A percentile compares a stretch with the other conserved stretches of the same genome.
Evolutionary conservation across 1,140 invertebrate genomes (phyloP).

Genomic region (Tetramorium simillimum): DNA sequence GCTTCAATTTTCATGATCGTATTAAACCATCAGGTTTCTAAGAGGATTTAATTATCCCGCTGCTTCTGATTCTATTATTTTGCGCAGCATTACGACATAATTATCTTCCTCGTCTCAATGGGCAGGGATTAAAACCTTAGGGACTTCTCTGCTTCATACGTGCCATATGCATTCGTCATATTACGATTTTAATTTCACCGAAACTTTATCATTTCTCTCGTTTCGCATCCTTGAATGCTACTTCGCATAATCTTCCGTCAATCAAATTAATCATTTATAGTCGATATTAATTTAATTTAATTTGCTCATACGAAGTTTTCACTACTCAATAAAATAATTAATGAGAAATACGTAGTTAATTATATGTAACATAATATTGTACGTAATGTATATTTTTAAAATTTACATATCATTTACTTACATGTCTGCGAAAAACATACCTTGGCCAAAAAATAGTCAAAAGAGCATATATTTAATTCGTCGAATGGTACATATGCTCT

Average conservation of each 20-base stretch:
- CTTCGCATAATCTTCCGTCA: slow-evolving; percentile 39
- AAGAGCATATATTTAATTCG: too few species aligned
- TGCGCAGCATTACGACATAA: slow-evolving; percentile 63
- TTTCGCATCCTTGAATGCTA: slow-evolving; percentile 50
- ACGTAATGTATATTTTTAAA: background rate
- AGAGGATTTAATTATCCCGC: slow-evolving; percentile 66
- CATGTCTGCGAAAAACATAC: background rate
- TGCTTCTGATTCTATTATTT: slow-evolving; percentile 71
- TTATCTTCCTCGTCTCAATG: slow-evolving; percentile 65
- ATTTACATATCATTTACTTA: background rate
- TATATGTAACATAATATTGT: background rate
- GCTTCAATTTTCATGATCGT: slow-evolving; percentile 25
- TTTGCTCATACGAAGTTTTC: background rate
- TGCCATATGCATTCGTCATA: slow-evolving; percentile 13
- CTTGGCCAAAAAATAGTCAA: too few species aligned
- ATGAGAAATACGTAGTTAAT: background rate
- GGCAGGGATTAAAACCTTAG: slow-evolving; percentile 66
- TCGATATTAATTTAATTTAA: slow-evolving; percentile 31
- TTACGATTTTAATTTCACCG: slow-evolving; percentile 62
- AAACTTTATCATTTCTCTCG: slow-evolving; percentile 45
- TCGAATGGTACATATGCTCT: too few species aligned
- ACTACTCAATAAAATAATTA: background rate
- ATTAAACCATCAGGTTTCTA: slow-evolving; percentile 41
- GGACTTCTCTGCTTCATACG: background rate
- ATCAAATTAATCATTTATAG: slow-evolving; percentile 21